A percentile compares a stretch with the other conserved stretches of the same genome.
phyloP scores from a whole-genome alignment of 2,797 vertebrate genomes.

The Xenopus petersii region DNA sequence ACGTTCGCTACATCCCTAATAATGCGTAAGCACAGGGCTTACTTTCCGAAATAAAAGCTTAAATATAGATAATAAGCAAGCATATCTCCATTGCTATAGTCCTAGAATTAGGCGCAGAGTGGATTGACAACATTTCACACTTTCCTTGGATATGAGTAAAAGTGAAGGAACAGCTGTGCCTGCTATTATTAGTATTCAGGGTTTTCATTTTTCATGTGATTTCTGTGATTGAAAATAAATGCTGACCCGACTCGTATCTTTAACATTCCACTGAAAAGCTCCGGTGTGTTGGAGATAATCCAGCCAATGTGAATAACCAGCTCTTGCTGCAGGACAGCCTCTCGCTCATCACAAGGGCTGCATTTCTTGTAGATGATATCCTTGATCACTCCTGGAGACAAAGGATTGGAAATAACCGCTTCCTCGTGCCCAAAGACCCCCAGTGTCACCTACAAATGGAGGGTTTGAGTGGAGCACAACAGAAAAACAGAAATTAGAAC shows the following conservation, averaged over 20 bases:
- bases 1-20: no score
- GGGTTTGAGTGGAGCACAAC: background rate
- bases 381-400: conserved; percentile 92
- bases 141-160: no score
- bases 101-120: no score
- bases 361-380: conserved; percentile 91
- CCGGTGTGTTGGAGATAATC: conserved; percentile 94
- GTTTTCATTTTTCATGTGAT: no score
- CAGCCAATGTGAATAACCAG: conserved; percentile 97
- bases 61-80: no score
- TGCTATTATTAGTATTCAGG: no score
- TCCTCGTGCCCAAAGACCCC: conserved; percentile 94
- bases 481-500: background rate
- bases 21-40: no score
- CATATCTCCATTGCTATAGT: no score
- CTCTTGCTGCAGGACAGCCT: conserved; percentile 93
- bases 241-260: conserved; percentile 93
- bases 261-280: conserved; percentile 94
- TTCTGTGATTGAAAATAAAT: background rate
- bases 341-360: conserved; percentile 77
- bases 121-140: no score
- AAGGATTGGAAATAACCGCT: conserved; percentile 94
- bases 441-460: conserved; percentile 82
- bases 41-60: no score
- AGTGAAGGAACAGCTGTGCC: no score